Base-by-base conservation (phyloP, 2,888 invertebrate species). In the Drosophila histrio region DNA sequence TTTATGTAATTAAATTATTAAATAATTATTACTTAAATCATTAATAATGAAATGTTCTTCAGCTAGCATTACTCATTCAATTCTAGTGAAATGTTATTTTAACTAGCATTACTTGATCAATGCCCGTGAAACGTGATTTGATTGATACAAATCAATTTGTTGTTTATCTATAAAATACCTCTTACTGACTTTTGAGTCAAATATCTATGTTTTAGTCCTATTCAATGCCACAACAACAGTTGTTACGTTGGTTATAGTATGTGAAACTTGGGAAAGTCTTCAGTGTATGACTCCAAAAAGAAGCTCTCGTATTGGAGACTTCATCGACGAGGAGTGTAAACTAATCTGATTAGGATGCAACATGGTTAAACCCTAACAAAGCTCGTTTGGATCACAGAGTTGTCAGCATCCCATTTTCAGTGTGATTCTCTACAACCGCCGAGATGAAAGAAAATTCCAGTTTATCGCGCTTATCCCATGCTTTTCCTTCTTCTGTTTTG, bases 331-430 rank as follows among this genome's bases (percentile, higher is more conserved):
- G 36, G 50, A 13, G 24, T 28, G 13, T 47, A 50, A 47, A 53
- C 65, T 65, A 61, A 74, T 64, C 73, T 58, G 73, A 61, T 58
- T 61, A 60, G 74, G 57, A 70, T 54, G 49, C 58, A 64, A 59
- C 69, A 70, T 47, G 68, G 46, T 34, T 67, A 68, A 64, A 24
- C 26, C 65, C 46, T 24, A 61, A 46, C 65, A 74, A 61, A 74
- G 75, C 75, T 70, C 54, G 49, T 70, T 70, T 64, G 70, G 70
- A 58, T 70, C 65, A 54, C 36, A 46, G 50, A 46, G 50, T 59
- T 70, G 54, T 70, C 65, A 65, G 59, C 70, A 46, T 22, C 19
- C 34, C 28, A 26, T 22, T 66, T 70, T 64, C 30, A 54, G 53
- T 54, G 70, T 36, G 70, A 70, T 34, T 70, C 56, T 54, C 34